These are phyloP conservation scores for Otus scops DNA, from an alignment of 2,797 vertebrate genomes.

Conservation along the genomic window DNA sequence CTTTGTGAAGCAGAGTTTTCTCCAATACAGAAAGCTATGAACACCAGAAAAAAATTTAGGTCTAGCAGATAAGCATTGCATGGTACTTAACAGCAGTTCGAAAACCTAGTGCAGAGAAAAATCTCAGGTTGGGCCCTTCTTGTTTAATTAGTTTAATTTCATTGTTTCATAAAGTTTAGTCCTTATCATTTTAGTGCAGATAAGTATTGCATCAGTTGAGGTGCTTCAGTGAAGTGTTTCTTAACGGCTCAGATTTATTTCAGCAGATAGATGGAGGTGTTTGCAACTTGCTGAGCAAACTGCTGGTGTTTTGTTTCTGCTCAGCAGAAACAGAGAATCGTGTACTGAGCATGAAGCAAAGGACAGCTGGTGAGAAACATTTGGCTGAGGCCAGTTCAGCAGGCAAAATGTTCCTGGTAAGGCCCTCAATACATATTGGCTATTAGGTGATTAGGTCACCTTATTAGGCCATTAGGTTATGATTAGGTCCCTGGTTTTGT, in stretches of 20 bases:
- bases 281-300: background rate
- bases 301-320: background rate
- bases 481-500: background rate
- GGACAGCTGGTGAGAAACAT: background rate
- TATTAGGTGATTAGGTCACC: background rate
- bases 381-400: background rate
- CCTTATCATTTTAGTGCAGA: background rate
- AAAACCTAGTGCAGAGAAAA: background rate
- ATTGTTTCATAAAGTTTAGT: background rate
- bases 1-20: background rate
- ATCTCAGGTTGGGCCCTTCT: background rate
- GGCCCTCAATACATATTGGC: background rate
- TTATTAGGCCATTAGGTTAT: too few species aligned
- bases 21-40: fast-evolving
- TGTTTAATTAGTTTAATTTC: background rate
- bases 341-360: background rate
- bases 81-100: background rate
- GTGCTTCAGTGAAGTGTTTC: background rate
- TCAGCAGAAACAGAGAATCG: background rate
- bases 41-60: background rate
- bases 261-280: background rate
- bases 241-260: background rate
- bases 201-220: background rate
- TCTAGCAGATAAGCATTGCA: background rate
- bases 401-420: background rate